Conservation (phyloP, 1,140 invertebrate species). For the Drosophila lini region DNA sequence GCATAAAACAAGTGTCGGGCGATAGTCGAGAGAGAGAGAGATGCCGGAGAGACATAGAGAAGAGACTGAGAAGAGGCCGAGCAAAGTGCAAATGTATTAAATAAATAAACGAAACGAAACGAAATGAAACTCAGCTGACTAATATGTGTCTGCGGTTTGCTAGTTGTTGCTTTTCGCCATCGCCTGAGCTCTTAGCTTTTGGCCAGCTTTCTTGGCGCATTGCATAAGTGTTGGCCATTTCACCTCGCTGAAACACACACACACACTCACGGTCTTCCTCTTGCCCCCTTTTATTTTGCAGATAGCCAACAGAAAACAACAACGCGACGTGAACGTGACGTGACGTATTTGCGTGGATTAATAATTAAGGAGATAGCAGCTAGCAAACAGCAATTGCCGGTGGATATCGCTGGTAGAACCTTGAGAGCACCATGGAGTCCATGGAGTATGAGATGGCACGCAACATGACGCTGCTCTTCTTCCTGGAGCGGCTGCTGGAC, state of each 20-base stretch:
- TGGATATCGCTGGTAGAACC: slow-evolving; percentile 6
- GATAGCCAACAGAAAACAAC: slow-evolving; percentile 42
- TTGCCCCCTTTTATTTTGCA: slow-evolving; percentile 37
- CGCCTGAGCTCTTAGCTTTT: slow-evolving; percentile 18
- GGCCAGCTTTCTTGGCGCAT: slow-evolving; percentile 52
- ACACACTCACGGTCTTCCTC: slow-evolving; percentile 19
- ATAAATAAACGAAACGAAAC: slow-evolving; percentile 50
- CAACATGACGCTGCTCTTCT: slow-evolving; percentile 97
- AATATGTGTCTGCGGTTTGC: slow-evolving; percentile 54
- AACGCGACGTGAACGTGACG: slow-evolving; percentile 32
- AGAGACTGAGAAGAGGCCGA: slow-evolving; percentile 10
- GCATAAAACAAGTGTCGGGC: slow-evolving; percentile 49
- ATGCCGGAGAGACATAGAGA: background rate
- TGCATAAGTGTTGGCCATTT: slow-evolving; percentile 62
- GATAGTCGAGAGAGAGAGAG: background rate
- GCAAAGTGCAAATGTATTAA: slow-evolving; percentile 76
- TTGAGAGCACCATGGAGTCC: slow-evolving; percentile 90
- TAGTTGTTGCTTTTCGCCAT: slow-evolving; percentile 27
- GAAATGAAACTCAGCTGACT: slow-evolving; percentile 47
- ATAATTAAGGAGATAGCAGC: slow-evolving; percentile 52
- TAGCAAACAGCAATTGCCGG: slow-evolving; percentile 19
- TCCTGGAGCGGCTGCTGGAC: slow-evolving; percentile 97
- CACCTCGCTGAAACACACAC: slow-evolving; percentile 17
- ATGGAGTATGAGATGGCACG: slow-evolving; percentile 96
- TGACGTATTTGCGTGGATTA: slow-evolving; percentile 53